Conservation (phyloP, 2,797 vertebrate species). For the Sebastes dallii region DNA sequence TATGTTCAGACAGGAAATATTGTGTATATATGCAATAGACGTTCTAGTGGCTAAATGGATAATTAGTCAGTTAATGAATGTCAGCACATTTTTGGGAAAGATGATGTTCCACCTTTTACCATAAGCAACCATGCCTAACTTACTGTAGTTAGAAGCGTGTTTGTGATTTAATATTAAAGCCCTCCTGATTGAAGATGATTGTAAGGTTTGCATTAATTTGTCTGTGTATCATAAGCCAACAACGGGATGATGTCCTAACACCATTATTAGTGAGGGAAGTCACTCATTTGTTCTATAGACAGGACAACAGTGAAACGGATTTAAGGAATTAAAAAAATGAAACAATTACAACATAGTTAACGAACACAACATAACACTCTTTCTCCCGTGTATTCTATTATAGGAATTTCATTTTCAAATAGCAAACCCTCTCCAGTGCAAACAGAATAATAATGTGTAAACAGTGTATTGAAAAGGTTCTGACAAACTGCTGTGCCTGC, state of each 20-base stretch:
- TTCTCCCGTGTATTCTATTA: background rate
- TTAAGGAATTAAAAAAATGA: background rate
- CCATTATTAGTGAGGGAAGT: background rate
- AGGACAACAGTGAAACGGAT: background rate
- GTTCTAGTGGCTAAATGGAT: background rate
- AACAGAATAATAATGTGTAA: conserved; percentile 34
- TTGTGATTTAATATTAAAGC: background rate
- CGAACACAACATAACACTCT: background rate
- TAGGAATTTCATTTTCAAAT: conserved; percentile 19
- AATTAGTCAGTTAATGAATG: conserved; percentile 14
- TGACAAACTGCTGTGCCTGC: conserved; percentile 53
- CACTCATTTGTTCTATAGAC: background rate
- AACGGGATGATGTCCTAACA: background rate
- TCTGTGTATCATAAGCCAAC: background rate
- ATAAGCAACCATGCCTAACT: background rate
- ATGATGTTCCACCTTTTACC: background rate
- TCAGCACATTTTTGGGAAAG: background rate
- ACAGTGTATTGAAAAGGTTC: conserved; percentile 31
- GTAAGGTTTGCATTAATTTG: background rate
- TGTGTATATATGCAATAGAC: background rate
- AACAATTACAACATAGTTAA: background rate
- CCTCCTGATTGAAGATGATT: background rate
- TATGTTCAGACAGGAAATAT: background rate
- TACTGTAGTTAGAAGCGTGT: background rate
- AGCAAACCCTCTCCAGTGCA: conserved; percentile 11